Evolutionary conservation across 2,888 invertebrate species (phyloP), one percentile per base, ranked within the genome.

Genomic region (Cerastis leucographa): DNA sequence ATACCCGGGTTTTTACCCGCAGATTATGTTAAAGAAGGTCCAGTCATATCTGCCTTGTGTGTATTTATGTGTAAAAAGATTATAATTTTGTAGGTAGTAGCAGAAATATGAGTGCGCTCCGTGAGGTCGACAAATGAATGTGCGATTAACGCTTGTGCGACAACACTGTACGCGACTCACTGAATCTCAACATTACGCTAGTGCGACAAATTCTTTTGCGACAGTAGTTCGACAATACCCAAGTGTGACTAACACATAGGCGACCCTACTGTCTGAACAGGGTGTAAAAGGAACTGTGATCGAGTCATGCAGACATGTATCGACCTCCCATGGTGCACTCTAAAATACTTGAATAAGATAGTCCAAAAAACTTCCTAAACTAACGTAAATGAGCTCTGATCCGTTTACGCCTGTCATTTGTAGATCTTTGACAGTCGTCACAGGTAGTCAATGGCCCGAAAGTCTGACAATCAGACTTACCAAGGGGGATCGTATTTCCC

Each of bases 21-120:
- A 56, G 9, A 51, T 64, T 42, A 42, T 59, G 56, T 35, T 14
- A 40, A 40, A 71, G 71, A 75, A 83, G 75, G 82, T 69, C 56
- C 51, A 46, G 54, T 73, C 7, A 0, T 65, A 49, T 29, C 11
- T 49, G 35, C 14, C 19, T 67, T 46, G 42, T 44, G 19, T 49
- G 4, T n/a, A 49, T 4, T 12, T 29, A 35, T 35, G 3, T 35
- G 56, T 19, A 29, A 19, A 71, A 44, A 12, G 22, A 25, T 72
- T 29, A 9, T 17, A 72, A 42, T 12, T 25, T 25, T 19, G 40
- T 46, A 9, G 59, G 64, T 64, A 64, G 42, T 64, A n/a, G 14
- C 14, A 8, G n/a, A 35, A n/a, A 51, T 51, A 56, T 25, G 56
- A 25, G 14, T 56, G 14, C 25, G 25, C 7, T 25, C 25, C 2